A percentile compares a stretch with the other conserved stretches of the same genome.
phyloP scores from a whole-genome alignment of 2,888 invertebrate genomes.

The Nezara viridula region DNA sequence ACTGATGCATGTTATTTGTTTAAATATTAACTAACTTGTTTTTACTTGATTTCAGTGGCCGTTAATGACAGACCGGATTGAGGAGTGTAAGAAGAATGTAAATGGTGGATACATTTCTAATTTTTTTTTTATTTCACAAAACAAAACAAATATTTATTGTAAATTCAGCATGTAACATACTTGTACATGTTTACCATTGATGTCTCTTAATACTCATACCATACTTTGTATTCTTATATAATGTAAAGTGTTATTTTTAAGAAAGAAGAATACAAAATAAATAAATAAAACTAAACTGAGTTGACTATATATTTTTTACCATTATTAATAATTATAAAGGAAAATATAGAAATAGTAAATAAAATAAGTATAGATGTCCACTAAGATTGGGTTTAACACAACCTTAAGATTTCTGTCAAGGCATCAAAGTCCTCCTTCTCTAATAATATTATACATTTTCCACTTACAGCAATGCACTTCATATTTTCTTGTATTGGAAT shows the following conservation, averaged over 20 bases:
- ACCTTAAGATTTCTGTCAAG: too few species aligned
- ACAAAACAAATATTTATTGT: slow-evolving; percentile 19
- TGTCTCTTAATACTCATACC: neutral
- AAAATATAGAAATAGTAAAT: neutral
- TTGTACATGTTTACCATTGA: neutral
- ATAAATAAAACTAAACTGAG: neutral
- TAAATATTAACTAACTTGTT: neutral
- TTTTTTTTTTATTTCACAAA: neutral
- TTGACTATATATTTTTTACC: neutral
- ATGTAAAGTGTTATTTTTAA: neutral
- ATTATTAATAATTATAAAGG: neutral
- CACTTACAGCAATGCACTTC: too few species aligned
- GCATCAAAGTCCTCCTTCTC: too few species aligned
- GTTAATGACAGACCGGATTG: neutral
- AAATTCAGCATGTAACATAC: neutral
- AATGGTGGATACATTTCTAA: neutral
- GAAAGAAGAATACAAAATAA: neutral
- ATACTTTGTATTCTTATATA: neutral
- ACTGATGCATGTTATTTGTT: too few species aligned
- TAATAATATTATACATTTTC: too few species aligned
- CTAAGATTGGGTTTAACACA: too few species aligned
- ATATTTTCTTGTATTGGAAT: too few species aligned
- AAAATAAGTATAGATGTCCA: neutral
- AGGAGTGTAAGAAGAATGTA: neutral
- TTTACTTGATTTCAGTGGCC: slow-evolving; percentile 4